These are phyloP conservation scores for Ernsta delagoae DNA, from an alignment of 2,888 invertebrate species.

Conservation along the genomic window DNA sequence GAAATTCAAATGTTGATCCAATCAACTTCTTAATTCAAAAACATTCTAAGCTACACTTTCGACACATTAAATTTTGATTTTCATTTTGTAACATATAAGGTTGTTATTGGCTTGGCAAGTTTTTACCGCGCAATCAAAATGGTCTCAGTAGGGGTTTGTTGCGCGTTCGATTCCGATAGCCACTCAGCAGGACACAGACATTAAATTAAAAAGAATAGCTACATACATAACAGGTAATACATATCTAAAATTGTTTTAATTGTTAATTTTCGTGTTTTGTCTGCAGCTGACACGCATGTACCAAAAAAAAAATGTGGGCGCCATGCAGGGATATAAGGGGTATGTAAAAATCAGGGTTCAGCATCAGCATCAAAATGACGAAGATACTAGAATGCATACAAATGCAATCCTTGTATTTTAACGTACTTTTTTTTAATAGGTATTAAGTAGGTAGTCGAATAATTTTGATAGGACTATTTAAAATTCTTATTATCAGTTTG, in stretches of 20 bases:
- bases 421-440: too few species aligned
- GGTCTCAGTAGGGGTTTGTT: constrained; percentile 31
- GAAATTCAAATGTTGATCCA: constrained; percentile 35
- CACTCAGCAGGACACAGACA: constrained; percentile 25
- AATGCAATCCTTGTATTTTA: too few species aligned
- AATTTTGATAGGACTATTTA: too few species aligned
- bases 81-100: not conserved
- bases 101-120: not conserved
- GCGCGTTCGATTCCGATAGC: constrained; percentile 14
- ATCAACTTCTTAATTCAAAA: constrained; percentile 21
- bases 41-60: not conserved
- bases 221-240: not conserved
- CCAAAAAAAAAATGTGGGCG: too few species aligned
- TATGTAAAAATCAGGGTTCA: too few species aligned
- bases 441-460: too few species aligned
- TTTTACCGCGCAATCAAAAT: constrained; percentile 17
- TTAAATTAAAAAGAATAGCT: constrained; percentile 20
- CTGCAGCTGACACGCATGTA: not conserved
- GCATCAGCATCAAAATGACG: too few species aligned
- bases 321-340: too few species aligned
- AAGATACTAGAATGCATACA: too few species aligned
- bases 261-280: not conserved
- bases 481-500: too few species aligned
- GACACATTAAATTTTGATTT: constrained; percentile 4
- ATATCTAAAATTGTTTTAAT: constrained; percentile 11